These are phyloP conservation scores for Cheirogaleus major DNA, from an alignment of 2,797 vertebrate species.

Conservation along the genomic window DNA sequence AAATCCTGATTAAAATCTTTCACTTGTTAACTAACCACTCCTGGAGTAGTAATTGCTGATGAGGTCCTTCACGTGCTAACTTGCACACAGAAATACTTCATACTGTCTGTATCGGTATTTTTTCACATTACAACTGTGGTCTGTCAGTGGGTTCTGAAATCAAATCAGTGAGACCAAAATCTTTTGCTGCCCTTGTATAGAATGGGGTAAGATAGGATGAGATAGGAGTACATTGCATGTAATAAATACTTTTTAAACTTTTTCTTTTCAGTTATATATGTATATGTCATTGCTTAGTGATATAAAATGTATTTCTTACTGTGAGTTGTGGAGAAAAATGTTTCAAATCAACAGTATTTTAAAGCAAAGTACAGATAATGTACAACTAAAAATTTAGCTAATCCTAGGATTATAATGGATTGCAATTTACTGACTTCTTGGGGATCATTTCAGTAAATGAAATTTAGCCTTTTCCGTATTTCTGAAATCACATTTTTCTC, in stretches of 20 bases:
- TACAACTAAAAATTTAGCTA: not conserved
- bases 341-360: constrained; percentile 21
- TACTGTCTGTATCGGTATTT: not conserved
- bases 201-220: not conserved
- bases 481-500: constrained; percentile 39
- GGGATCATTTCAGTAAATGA: not conserved
- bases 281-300: not conserved
- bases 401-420: not conserved
- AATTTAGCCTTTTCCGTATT: not conserved
- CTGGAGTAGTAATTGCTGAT: not conserved
- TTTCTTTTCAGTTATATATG: not conserved
- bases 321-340: not conserved
- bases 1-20: not conserved
- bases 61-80: not conserved
- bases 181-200: not conserved
- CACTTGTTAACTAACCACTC: not conserved
- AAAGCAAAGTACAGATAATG: not conserved
- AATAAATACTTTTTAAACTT: not conserved
- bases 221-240: too few relatives aligned
- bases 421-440: not conserved
- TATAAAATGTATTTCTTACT: not conserved
- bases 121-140: not conserved
- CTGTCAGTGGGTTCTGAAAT: not conserved
- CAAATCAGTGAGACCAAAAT: not conserved
- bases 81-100: not conserved